Conservation (phyloP, 2,888 invertebrate genomes). For the Diplolepis rosae region DNA sequence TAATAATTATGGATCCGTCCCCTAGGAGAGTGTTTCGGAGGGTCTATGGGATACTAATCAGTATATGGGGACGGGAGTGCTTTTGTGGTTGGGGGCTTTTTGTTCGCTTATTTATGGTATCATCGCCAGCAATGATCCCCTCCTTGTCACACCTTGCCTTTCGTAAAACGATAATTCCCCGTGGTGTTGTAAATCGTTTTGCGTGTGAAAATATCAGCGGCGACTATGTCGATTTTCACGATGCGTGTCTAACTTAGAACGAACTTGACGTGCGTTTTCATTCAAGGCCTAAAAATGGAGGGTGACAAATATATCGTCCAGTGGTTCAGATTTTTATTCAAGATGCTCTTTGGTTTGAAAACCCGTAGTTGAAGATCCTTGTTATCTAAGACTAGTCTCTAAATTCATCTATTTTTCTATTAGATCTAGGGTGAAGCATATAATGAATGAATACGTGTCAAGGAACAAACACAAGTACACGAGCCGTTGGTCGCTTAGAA, state of each 20-base stretch:
- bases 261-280: not conserved
- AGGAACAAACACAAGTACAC: constrained; percentile 6
- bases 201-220: constrained; percentile 30
- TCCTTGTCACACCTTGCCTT: constrained; percentile 27
- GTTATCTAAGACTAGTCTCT: not conserved
- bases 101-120: constrained; percentile 26
- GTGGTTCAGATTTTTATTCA: not conserved
- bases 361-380: not conserved
- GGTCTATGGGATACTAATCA: constrained; percentile 24
- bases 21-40: constrained; percentile 10
- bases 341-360: not conserved
- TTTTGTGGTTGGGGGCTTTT: constrained; percentile 29
- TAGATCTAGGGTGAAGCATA: constrained; percentile 7
- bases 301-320: not conserved
- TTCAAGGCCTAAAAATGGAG: not conserved
- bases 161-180: constrained; percentile 19
- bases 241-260: constrained; percentile 12
- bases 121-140: constrained; percentile 15
- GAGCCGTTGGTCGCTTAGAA: constrained; percentile 18
- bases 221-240: constrained; percentile 7
- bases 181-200: constrained; percentile 31
- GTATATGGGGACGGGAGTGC: constrained; percentile 13
- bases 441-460: constrained; percentile 22
- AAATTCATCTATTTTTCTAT: constrained; percentile 7
- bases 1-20: constrained; percentile 29